Base-by-base conservation (phyloP, 2,888 invertebrate genomes). In the Dryadula phaetusa region DNA sequence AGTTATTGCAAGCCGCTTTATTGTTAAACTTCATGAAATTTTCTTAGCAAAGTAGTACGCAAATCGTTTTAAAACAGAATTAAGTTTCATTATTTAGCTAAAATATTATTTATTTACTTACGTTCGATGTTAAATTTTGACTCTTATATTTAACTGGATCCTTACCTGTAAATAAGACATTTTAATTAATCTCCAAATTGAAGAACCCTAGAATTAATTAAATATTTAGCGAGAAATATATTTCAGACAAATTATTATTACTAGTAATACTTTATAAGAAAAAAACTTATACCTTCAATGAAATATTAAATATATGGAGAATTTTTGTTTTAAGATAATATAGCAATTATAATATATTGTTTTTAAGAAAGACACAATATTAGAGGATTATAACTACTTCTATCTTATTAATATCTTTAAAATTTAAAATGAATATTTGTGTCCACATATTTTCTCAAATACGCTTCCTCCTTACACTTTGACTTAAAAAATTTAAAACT, bases 141-240 rank as follows among this genome's bases (percentile, higher is more conserved):
- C 54, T 44, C 46, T 58, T 64, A 66, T 53, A 66, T 61, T 54
- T 64, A 62, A 64, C 64, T 52, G 64, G 64, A 62, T n/a, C n/a
- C 66, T 61, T 70, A 70, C 70, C 70, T 70, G 68, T 34, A 68
- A 70, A 63, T n/a, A 61, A 68, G 25, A 68, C 10, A 37, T 20
- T 62, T 70, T 58, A 64, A 64, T 70, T 67, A 70, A 62, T 64
- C 56, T 54, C 46, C 28, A 56, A 64, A 25, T 56, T 64, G 49
- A 61, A 63, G 42, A 37, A 52, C 62, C 49, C 44, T 52, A n/a
- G 37, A 14, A 0, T 14, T 34, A 69, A 60, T 66, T 60, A 63
- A 69, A 32, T 58, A 44, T 58, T 37, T 46, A 62, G 34, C 28
- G 34, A 12, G 46, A 64, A 62, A 54, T 46, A 46, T 37, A 22